phyloP scores from a whole-genome alignment of 2,113 vertebrate species.

The Cathartes aura region DNA sequence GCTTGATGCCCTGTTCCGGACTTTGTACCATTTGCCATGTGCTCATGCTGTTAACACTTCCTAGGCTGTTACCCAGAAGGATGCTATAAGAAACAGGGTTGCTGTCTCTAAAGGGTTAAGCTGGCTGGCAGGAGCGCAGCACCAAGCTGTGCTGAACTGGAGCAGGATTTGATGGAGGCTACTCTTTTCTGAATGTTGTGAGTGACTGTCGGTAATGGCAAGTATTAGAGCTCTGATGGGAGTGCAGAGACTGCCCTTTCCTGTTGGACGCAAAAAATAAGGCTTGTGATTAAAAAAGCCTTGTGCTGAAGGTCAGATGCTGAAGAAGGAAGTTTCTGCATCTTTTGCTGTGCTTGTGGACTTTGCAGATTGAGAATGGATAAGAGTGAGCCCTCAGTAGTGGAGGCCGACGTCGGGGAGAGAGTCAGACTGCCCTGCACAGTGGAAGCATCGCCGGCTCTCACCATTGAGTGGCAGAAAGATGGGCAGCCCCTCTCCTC shows the following conservation, averaged over 20 bases:
- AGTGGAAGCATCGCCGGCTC: conserved; percentile 72
- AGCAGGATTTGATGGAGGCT: background rate
- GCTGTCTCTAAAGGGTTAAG: background rate
- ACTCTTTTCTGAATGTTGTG: background rate
- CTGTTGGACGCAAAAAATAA: background rate
- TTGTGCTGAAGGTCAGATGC: background rate
- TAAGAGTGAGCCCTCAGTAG: conserved; percentile 69
- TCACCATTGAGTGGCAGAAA: conserved; percentile 86
- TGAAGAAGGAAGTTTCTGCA: background rate
- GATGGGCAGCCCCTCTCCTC: conserved; percentile 81
- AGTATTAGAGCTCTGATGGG: background rate
- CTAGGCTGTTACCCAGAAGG: background rate
- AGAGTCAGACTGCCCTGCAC: conserved; percentile 80
- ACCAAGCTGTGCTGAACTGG: background rate
- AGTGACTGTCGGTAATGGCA: background rate
- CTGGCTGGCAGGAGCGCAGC: background rate
- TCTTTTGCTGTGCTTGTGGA: background rate
- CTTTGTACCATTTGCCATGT: background rate
- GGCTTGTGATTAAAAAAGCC: background rate
- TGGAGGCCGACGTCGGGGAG: conserved; percentile 84
- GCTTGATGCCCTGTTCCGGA: background rate
- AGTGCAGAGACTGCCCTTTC: background rate
- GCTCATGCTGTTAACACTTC: background rate
- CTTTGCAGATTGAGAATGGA: conserved; percentile 84
- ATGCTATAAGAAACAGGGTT: background rate